phyloP scores from a whole-genome alignment of 2,797 vertebrate genomes.

The Natrix natrix region DNA sequence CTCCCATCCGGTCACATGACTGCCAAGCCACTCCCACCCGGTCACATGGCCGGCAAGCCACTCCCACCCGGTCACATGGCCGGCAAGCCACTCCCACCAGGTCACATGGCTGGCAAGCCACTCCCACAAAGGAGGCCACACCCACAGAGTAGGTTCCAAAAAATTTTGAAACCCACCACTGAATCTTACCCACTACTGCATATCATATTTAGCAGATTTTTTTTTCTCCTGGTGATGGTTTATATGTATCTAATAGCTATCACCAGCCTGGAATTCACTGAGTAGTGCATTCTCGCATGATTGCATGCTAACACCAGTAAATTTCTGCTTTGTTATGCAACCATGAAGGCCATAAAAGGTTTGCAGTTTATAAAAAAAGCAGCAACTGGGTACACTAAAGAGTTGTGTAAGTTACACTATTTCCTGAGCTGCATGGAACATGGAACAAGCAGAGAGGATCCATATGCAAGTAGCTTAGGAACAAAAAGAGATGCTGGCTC shows the following conservation, averaged over 20 bases:
- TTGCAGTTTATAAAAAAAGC: neutral
- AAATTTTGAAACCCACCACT: no score
- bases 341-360: neutral
- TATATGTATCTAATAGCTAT: neutral
- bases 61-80: no score
- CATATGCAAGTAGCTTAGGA: neutral
- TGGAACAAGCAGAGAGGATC: neutral
- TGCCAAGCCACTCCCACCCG: no score
- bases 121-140: no score
- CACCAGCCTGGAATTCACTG: neutral
- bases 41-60: no score
- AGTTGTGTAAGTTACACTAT: neutral
- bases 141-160: no score
- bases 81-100: no score
- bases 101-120: no score
- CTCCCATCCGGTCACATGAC: no score
- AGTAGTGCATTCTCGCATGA: neutral
- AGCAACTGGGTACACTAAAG: neutral
- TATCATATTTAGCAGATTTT: neutral
- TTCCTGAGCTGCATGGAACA: neutral
- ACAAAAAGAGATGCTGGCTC: neutral
- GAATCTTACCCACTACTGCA: neutral
- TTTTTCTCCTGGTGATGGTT: neutral
- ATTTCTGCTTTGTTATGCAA: neutral
- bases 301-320: neutral